phyloP scores from a whole-genome alignment of 2,797 vertebrate species.

The Myotis findleyi region DNA sequence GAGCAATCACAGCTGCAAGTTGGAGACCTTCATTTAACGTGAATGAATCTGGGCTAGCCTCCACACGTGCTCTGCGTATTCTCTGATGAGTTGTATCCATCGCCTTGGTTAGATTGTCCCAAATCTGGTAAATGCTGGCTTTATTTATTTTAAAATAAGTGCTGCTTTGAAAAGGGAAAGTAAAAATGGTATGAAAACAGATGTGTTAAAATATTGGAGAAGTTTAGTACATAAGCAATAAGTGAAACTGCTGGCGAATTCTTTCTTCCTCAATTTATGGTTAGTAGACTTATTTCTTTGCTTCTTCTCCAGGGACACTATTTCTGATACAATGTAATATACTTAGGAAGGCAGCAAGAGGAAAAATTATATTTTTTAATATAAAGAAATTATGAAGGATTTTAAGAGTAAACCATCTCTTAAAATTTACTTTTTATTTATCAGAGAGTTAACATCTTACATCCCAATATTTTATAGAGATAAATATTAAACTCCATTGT shows the following conservation, averaged over 20 bases:
- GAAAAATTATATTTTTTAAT: constrained; percentile 65
- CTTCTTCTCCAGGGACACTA: constrained; percentile 11
- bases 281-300: constrained; percentile 49
- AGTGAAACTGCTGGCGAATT: neutral
- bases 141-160: neutral
- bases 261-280: constrained; percentile 47
- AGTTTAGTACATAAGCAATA: neutral
- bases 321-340: neutral
- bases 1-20: neutral
- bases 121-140: neutral
- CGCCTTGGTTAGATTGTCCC: neutral
- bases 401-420: neutral
- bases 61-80: rapidly evolving
- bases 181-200: neutral
- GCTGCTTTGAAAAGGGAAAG: neutral
- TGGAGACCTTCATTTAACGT: rapidly evolving
- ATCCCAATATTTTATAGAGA: constrained; percentile 21
- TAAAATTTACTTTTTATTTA: constrained; percentile 54
- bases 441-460: neutral
- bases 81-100: too few species aligned
- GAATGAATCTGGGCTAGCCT: neutral
- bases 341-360: constrained; percentile 33
- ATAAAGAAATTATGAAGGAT: constrained; percentile 57
- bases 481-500: constrained; percentile 41
- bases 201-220: neutral